Base-by-base conservation (phyloP, 92 coral and sea anemone genomes). In the Palythoa grandiflora region DNA sequence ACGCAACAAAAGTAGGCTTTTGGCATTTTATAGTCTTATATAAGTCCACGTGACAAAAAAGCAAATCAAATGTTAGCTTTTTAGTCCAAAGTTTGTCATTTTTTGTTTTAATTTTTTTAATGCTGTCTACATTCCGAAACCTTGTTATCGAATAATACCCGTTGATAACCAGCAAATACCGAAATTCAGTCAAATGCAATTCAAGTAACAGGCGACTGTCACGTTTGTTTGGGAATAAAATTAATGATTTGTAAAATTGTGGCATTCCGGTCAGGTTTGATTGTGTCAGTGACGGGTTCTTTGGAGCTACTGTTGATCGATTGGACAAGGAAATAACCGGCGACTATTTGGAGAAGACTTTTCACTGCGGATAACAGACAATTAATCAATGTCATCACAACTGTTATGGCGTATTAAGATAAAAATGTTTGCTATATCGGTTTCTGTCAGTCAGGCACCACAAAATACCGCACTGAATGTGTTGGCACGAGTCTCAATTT, bases 331-430 rank as follows among this genome's bases (percentile, higher is more conserved):
- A 80, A 80, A 80, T 80, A 16, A 61, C 54, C 11, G 59, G 73
- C 73, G 85, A 61, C 60, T 15, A 10, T 11, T 68, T 63, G 85
- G 85, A 63, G 38, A 66, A 80, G 1, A 55, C 72, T 66, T 80
- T 80, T 80, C 85, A 66, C 28, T 80, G 74, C 73, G 85, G 85
- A 63, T 80, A 47, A 80, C 63, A 8, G 55, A 48, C 40, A 80
- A 80, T 80, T 80, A 80, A 80, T 80, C 85, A 80, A 80, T 21
- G 85, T 80, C 85, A 80, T 61, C 85, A 80, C 12, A 14, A 19
- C 74, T 60, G 85, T 80, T 80, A 80, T 80, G 85, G 85, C 39
- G 71, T 47, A 80, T 80, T 80, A 60, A 63, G 85, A 80, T 80
- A 80, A 79, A 36, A 11, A 61, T 19, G 35, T 47, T 63, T 61